Percentiles rank a stretch among this genome's conserved stretches.
These are phyloP conservation scores for Epistrophella euchroma DNA, from an alignment of 2,888 invertebrate genomes.

Conservation along the genomic window DNA sequence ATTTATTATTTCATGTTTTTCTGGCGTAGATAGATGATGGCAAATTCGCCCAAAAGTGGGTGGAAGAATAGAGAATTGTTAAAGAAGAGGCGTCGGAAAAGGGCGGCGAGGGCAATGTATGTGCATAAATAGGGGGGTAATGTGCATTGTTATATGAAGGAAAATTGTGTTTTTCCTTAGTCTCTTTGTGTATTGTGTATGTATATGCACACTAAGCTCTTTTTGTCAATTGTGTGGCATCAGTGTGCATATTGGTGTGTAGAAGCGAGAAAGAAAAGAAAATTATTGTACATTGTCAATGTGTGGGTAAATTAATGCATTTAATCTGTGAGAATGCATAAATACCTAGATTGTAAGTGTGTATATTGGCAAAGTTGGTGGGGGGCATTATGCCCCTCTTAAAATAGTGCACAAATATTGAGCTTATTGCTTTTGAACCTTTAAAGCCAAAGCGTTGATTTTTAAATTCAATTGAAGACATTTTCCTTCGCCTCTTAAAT, in stretches of 20 bases:
- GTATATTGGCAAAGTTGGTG: background rate
- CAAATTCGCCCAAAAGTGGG: constrained; percentile 17
- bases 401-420: constrained; percentile 55
- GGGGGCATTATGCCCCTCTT: constrained; percentile 2
- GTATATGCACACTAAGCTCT: constrained; percentile 57
- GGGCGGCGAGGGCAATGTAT: constrained; percentile 5
- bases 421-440: constrained; percentile 24
- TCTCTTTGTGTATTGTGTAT: constrained; percentile 60
- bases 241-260: constrained; percentile 17
- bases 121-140: constrained; percentile 51
- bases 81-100: background rate
- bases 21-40: constrained; percentile 47
- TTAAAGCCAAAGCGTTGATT: background rate
- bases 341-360: constrained; percentile 14
- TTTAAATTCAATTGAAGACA: constrained; percentile 46
- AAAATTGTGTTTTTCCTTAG: constrained; percentile 71
- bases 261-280: constrained; percentile 57
- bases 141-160: constrained; percentile 73
- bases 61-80: background rate
- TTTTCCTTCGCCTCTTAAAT: constrained; percentile 17
- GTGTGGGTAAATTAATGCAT: constrained; percentile 73
- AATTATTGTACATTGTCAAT: constrained; percentile 53
- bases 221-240: constrained; percentile 25
- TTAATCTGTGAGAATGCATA: constrained; percentile 58
- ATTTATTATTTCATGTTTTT: constrained; percentile 70